Evolutionary conservation across 2,113 vertebrate species (phyloP).

Genomic region (Aspiorhynchus laticeps): DNA sequence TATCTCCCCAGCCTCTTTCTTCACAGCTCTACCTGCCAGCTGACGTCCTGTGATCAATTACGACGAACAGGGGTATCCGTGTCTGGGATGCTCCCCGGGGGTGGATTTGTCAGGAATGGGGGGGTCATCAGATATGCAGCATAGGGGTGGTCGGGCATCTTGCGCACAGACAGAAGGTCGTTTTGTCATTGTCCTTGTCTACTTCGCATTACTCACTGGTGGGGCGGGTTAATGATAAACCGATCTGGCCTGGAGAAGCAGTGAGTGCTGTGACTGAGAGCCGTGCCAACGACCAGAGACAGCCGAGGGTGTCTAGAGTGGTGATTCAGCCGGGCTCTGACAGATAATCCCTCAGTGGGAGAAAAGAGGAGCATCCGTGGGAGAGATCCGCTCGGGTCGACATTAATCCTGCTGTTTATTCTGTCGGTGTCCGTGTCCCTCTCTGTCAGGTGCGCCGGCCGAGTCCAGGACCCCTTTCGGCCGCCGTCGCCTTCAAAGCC

Average conservation of each 20-base stretch:
- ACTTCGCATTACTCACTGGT: conserved; percentile 58
- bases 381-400: conserved; percentile 67
- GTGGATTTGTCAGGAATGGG: conserved; percentile 66
- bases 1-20: conserved; percentile 69
- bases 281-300: conserved; percentile 2
- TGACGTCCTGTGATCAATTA: conserved; percentile 78
- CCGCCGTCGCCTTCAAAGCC: conserved; percentile 53
- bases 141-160: conserved; percentile 46
- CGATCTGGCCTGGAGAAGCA: conserved; percentile 43
- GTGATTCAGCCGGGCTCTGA: conserved; percentile 50
- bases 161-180: conserved; percentile 72
- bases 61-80: conserved; percentile 72
- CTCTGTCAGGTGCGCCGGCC: conserved; percentile 36
- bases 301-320: conserved; percentile 7
- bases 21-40: conserved; percentile 74
- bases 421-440: conserved; percentile 52
- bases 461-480: conserved; percentile 51
- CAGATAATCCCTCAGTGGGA: conserved; percentile 61
- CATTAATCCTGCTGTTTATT: conserved; percentile 73
- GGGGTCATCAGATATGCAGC: conserved; percentile 72
- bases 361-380: conserved; percentile 59
- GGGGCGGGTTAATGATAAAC: conserved; percentile 58
- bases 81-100: conserved; percentile 75
- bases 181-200: conserved; percentile 69
- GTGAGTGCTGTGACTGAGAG: neutral